Evolutionary conservation across 1,140 invertebrate species (phyloP).

Genomic region (Listronotus bonariensis): DNA sequence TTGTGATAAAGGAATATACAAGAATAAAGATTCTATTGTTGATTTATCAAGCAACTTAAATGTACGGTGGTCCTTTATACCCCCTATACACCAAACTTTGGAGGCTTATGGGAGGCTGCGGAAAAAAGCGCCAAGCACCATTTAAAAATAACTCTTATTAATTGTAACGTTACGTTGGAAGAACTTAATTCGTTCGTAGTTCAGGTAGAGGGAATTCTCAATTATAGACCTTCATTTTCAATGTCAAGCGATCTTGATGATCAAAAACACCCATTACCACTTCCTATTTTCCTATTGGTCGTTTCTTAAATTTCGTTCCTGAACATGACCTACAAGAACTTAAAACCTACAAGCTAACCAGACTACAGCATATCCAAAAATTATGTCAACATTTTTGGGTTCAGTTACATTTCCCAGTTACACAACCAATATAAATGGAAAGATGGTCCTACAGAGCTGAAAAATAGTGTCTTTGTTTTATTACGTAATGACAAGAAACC

Average conservation of each 20-base stretch:
- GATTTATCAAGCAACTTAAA: conserved; percentile 7
- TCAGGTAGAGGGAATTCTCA: conserved; percentile 48
- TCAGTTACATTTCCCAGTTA: conserved; percentile 44
- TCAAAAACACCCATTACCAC: conserved; percentile 43
- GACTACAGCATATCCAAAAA: conserved; percentile 41
- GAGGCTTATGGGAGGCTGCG: conserved; percentile 50
- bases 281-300: conserved; percentile 45
- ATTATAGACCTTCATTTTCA: conserved; percentile 44
- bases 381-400: conserved; percentile 43
- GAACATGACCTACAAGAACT: conserved; percentile 17
- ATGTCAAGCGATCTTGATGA: conserved; percentile 41
- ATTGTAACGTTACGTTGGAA: conserved; percentile 42
- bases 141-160: conserved; percentile 39
- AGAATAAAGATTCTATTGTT: too few relatives aligned
- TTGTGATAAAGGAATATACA: conserved; percentile 22
- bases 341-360: conserved; percentile 18
- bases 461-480: background rate
- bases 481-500: background rate
- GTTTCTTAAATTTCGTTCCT: conserved; percentile 32
- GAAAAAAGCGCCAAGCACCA: conserved; percentile 49
- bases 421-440: conserved; percentile 45
- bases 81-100: conserved; percentile 46
- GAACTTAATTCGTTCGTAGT: conserved; percentile 41
- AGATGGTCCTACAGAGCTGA: background rate
- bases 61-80: conserved; percentile 34